Conservation (phyloP, 2,797 vertebrate genomes). For the Diplodus sargus region DNA sequence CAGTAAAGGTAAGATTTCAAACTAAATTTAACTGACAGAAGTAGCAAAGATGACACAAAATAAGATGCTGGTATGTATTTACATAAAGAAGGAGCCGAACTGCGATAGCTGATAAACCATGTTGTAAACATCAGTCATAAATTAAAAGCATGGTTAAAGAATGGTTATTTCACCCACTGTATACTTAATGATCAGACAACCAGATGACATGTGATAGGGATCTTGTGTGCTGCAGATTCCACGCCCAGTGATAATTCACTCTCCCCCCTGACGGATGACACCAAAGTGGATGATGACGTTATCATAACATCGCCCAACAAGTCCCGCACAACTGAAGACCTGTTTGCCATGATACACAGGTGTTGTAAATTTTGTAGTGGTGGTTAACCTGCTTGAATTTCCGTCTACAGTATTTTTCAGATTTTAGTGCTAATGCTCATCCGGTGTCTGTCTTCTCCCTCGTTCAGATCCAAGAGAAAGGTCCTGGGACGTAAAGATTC, state of each 20-base stretch:
- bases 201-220: constrained; percentile 66
- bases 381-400: background rate
- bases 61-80: background rate
- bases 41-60: constrained; percentile 1
- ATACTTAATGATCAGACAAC: constrained; percentile 57
- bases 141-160: background rate
- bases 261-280: constrained; percentile 94
- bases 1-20: constrained; percentile 89
- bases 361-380: constrained; percentile 73
- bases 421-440: constrained; percentile 11
- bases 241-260: constrained; percentile 94
- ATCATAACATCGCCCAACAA: constrained; percentile 95
- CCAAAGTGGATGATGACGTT: constrained; percentile 91
- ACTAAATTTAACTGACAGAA: background rate
- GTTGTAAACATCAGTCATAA: background rate
- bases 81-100: background rate
- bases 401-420: background rate
- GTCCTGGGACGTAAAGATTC: constrained; percentile 98
- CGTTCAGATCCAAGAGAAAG: constrained; percentile 96
- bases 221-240: constrained; percentile 86
- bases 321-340: constrained; percentile 96
- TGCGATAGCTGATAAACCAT: background rate
- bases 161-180: constrained; percentile 37
- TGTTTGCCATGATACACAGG: constrained; percentile 99
- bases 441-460: constrained; percentile 27